phyloP scores from a whole-genome alignment of 1,140 invertebrate species.

The Drosophila rufa region DNA sequence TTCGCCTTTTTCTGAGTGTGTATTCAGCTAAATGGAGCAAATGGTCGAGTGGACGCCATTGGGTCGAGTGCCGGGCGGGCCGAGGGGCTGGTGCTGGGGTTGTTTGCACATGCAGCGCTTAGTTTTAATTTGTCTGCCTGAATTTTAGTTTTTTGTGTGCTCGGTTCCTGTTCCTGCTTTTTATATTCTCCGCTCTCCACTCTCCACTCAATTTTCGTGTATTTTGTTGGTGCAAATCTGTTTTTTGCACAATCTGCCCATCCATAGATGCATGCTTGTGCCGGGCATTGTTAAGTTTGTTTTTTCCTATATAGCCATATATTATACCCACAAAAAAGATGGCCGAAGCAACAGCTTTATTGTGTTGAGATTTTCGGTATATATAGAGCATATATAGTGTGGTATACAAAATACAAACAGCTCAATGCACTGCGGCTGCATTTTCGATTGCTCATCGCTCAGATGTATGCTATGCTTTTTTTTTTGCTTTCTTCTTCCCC shows the following conservation, averaged over 20 bases:
- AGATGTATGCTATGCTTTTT: slow-evolving; percentile 51
- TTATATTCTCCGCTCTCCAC: slow-evolving; percentile 25
- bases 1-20: slow-evolving; percentile 35
- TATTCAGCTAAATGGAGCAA: slow-evolving; percentile 75
- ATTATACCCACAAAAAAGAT: slow-evolving; percentile 25
- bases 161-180: slow-evolving; percentile 13
- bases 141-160: slow-evolving; percentile 48
- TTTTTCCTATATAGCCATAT: slow-evolving; percentile 35
- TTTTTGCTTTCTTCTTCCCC: slow-evolving; percentile 36
- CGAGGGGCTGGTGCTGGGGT: slow-evolving; percentile 22
- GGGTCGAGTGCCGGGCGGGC: slow-evolving; percentile 58
- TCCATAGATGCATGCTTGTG: slow-evolving; percentile 31
- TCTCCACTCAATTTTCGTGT: slow-evolving; percentile 35
- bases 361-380: slow-evolving; percentile 72
- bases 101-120: slow-evolving; percentile 79
- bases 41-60: slow-evolving; percentile 79
- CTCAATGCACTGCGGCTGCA: slow-evolving; percentile 62
- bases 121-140: slow-evolving; percentile 80
- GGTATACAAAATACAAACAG: slow-evolving; percentile 59
- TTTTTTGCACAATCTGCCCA: slow-evolving; percentile 50
- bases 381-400: slow-evolving; percentile 17
- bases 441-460: slow-evolving; percentile 63
- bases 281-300: slow-evolving; percentile 56
- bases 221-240: slow-evolving; percentile 70
- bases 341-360: slow-evolving; percentile 52